These are phyloP conservation scores for Poeciliopsis presidionis DNA, from an alignment of 2,797 vertebrate species.

Conservation along the genomic window DNA sequence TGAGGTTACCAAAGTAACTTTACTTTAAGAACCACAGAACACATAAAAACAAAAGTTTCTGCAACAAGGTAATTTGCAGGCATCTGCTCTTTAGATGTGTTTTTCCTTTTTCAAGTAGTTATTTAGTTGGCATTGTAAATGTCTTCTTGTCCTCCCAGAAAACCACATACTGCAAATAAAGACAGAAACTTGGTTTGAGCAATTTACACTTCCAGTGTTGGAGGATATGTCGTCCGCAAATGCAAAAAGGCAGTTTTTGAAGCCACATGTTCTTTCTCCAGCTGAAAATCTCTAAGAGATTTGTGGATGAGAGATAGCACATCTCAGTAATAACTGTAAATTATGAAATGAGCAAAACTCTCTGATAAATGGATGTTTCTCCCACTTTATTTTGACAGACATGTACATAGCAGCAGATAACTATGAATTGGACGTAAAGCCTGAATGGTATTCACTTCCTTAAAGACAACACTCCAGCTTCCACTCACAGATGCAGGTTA, in stretches of 20 bases:
- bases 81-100: neutral
- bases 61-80: neutral
- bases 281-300: neutral
- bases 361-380: neutral
- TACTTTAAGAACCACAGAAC: conserved; percentile 7
- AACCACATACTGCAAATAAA: neutral
- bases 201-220: neutral
- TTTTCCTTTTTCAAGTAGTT: neutral
- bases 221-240: neutral
- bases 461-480: neutral
- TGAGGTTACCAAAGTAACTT: neutral
- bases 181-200: neutral
- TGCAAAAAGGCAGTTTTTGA: neutral
- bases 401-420: neutral
- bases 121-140: neutral
- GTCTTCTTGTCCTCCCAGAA: neutral
- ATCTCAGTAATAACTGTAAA: neutral
- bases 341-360: neutral
- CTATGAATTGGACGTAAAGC: neutral
- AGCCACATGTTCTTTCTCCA: neutral
- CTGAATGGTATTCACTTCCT: neutral
- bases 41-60: conserved; percentile 7
- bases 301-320: neutral
- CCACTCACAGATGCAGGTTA: neutral
- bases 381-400: neutral